Conservation (phyloP, 2,888 invertebrate species). For the Acleris literana region DNA sequence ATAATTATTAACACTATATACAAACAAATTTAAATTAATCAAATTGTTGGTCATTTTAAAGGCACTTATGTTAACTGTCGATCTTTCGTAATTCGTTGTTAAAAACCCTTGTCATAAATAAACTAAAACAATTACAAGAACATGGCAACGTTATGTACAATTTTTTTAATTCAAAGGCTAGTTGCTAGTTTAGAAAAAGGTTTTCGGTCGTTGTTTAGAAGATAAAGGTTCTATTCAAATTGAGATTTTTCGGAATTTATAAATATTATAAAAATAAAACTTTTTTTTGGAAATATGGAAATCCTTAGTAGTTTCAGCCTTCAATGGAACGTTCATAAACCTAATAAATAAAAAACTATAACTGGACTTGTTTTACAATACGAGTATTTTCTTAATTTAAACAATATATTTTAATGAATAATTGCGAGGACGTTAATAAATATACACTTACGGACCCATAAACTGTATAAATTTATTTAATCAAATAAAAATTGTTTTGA, state of each 20-base stretch:
- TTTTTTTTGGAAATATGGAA: too few species aligned
- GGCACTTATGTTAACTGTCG: constrained; percentile 20
- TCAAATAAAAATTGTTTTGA: too few species aligned
- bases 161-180: constrained; percentile 12
- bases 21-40: constrained; percentile 24
- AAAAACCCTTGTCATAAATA: constrained; percentile 20
- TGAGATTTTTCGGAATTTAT: too few species aligned
- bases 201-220: too few species aligned
- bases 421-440: neutral
- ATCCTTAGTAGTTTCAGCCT: too few species aligned
- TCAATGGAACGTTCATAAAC: too few species aligned
- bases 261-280: too few species aligned
- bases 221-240: too few species aligned
- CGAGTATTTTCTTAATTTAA: constrained; percentile 9
- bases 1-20: constrained; percentile 35
- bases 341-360: too few species aligned
- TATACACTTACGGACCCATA: neutral
- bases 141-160: constrained; percentile 36
- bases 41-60: constrained; percentile 31
- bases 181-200: too few species aligned
- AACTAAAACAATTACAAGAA: constrained; percentile 32
- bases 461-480: too few species aligned
- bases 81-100: constrained; percentile 28
- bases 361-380: constrained; percentile 1
- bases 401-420: neutral